Evolutionary conservation across 2,888 invertebrate species (phyloP), one percentile per base, ranked within the genome.

Genomic region (Calephelis perditalis): DNA sequence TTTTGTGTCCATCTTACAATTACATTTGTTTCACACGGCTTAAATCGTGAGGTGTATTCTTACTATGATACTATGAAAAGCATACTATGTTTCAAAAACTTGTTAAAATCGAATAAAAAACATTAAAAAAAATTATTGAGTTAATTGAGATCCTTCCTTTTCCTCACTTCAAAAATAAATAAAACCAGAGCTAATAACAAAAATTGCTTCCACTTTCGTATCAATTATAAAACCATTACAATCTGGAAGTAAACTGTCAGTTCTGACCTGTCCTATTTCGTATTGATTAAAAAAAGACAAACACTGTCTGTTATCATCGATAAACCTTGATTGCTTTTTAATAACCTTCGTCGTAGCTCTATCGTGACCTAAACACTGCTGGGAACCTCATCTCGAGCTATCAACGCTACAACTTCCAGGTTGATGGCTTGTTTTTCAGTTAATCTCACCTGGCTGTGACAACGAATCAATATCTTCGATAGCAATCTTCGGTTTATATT

Each of bases 281-380:
- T 26, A 49, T 49, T 26, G 49, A 49, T 49, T 49, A 49, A 49
- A 49, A 49, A 47, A 49, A 47, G 15, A 15, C 15, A 47, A 49
- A 15, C 26, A 49, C 10, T 10, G 49, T 10, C 11, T 26, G 49
- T 26, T 15, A 49, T 26, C 26, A 49, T 49, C 26, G 60, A 47
- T 60, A 58, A 57, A 45, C 54, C 62, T 63, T 77, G 76, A 76
- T 76, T 76, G 76, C 70, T 73, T 76, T 77, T 77, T 76, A 75
- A 76, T 76, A 75, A 77, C 68, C 60, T 52, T 35, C 59, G 37
- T 61, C 57, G 56, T 62, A 62, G 64, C 26, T 2, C 26, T 26
- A 26, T 26, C 26, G 26, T 26, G 2, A 26, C 57, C 49, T 49
- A 26, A 49, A 49, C 57, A 58, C 66, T 66, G 60, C 62, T 59